Percentiles rank a stretch among this genome's conserved stretches.
These are phyloP conservation scores for Falco punctatus DNA, from an alignment of 2,113 vertebrate genomes.

Conservation along the genomic window DNA sequence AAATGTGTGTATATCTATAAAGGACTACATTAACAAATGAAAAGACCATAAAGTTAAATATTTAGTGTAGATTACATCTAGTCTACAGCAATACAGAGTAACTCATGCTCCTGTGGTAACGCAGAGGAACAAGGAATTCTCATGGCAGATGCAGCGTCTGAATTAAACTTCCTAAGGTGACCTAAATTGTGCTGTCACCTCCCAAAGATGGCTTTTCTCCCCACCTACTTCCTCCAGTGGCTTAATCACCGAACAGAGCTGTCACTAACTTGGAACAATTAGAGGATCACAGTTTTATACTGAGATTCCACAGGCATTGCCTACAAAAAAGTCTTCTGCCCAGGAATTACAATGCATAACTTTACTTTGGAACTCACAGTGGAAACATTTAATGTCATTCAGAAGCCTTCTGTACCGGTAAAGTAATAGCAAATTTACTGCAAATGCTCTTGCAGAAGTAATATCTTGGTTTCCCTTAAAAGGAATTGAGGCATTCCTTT, in stretches of 20 bases:
- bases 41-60: neutral
- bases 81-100: neutral
- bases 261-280: neutral
- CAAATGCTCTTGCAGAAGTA: neutral
- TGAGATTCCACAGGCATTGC: neutral
- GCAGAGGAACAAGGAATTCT: neutral
- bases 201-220: neutral
- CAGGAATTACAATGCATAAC: neutral
- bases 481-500: slow-evolving; percentile 32
- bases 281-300: neutral
- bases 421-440: neutral
- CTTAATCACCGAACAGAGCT: neutral
- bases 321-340: neutral
- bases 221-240: neutral
- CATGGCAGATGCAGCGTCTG: neutral
- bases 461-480: slow-evolving; percentile 34
- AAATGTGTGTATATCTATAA: neutral
- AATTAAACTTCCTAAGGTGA: neutral
- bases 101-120: neutral
- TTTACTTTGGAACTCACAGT: neutral
- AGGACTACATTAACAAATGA: neutral
- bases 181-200: neutral
- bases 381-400: neutral
- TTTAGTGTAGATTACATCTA: neutral
- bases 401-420: neutral